Evolutionary conservation across 1,140 invertebrate genomes (phyloP), one percentile per base, ranked within the genome.

Genomic region (Atta cephalotes): DNA sequence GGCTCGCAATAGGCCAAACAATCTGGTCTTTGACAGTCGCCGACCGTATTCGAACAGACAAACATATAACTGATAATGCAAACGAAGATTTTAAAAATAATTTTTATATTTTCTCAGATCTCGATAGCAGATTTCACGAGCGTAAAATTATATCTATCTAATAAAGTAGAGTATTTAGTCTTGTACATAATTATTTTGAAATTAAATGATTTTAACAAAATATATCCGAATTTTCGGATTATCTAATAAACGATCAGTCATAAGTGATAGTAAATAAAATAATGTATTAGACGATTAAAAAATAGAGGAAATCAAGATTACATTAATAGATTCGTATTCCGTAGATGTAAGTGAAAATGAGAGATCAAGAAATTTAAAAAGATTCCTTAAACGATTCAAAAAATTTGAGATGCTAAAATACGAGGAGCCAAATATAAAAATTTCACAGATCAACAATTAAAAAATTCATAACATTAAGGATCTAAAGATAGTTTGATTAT

Each of bases 1-100:
- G 70, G 81, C 88, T 87, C 68, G 86, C 60, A 85, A 88, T 70
- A 77, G 87, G 71, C 89, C 80, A 88, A 90, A 91, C 89, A 91
- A 77, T 63, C 63, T 58, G 53, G 71, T 70, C 90, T 91, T 91
- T 91, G 90, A 91, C 39, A 58, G 35, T 58, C 18, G 88, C 85
- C 88, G 90, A 79, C 35, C 21, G 35, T 79, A 51, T 14, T 68
- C 21, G 18, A 28, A 39, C 63, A 70, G 51, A 78, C 63, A 62
- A 79, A 86, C 49, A 71, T 71, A 39, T 71, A 56, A 45, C 49
- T 25, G 31, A 9, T 70, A 58, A 85, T 21, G 35, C 12, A 1
- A 25, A 14, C 60, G 5, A 45, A 31, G 21, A 71, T 60, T 39
- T 45, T 28, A 3, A 63, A 35, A 85, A 51, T 7, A 39, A 25